Evolutionary conservation across 2,888 invertebrate genomes (phyloP), one percentile per base, ranked within the genome.

Genomic region (Eupithecia subfuscata): DNA sequence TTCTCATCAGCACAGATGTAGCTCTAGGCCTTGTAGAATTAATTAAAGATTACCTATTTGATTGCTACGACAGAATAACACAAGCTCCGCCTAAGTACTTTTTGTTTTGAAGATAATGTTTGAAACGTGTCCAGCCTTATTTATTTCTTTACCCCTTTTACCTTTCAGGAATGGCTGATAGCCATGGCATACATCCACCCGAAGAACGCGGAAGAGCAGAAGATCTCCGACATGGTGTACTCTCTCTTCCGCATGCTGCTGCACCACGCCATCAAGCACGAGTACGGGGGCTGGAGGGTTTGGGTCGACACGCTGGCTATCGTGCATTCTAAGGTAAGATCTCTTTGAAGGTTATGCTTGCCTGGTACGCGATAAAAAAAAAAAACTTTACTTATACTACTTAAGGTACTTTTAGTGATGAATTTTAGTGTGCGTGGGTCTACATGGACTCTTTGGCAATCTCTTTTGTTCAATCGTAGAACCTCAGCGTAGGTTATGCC

Each of bases 301-400:
- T 99, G 99, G 99, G 99, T 99, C 8, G 99, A 99, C 89, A 99
- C 99, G 0, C 92, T 99, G 77, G 99, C 99, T 65, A 99, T 99
- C 86, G 98, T 99, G 2, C 99, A 99, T 94, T 99, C 99, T 1
- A 99, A 99, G 96, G 99, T 98, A 22, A 40, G 0, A 37, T 37
- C 16, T 18, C 65, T n/a, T 65, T 34, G 37, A 18, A 11, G 34
- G 16, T 37, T 65, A 34, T 37, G 18, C 7, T 65, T 16, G 2
- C 65, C 65, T 37, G 37, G n/a, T n/a, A n/a, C n/a, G n/a, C n/a
- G n/a, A n/a, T n/a, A n/a, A n/a, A n/a, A n/a, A n/a, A n/a, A n/a
- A n/a, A n/a, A n/a, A n/a, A n/a, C n/a, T n/a, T n/a, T n/a, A n/a
- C n/a, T n/a, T n/a, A n/a, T n/a, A n/a, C n/a, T n/a, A n/a, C n/a